These are phyloP conservation scores for Callaeas wilsoni DNA, from an alignment of 2,113 vertebrate genomes.

Conservation along the genomic window DNA sequence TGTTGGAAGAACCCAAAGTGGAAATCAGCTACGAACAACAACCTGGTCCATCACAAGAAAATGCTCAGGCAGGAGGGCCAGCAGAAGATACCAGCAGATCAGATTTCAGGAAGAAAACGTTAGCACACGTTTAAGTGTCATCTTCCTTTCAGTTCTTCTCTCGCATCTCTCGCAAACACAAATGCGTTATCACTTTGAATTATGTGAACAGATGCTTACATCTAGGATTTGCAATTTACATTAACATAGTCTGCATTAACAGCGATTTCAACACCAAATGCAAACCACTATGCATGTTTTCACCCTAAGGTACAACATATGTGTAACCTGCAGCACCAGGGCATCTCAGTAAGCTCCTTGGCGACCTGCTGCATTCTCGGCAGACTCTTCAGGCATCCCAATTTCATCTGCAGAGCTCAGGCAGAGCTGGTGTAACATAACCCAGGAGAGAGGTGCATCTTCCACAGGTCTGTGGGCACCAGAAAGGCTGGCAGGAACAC, in stretches of 20 bases:
- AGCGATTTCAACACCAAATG: accelerated
- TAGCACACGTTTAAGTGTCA: background rate
- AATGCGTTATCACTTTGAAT: background rate
- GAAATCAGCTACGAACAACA: background rate
- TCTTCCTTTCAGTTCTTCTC: background rate
- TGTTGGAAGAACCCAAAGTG: background rate
- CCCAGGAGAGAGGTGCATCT: background rate
- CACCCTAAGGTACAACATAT: background rate
- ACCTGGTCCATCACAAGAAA: background rate
- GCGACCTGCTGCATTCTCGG: background rate
- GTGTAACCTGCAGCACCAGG: background rate
- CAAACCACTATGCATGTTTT: background rate
- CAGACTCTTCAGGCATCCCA: background rate
- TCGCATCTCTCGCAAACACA: background rate
- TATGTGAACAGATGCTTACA: background rate
- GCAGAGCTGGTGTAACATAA: background rate
- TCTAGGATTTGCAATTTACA: background rate
- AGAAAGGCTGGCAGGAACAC: background rate
- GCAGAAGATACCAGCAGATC: background rate
- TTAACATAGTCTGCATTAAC: background rate
- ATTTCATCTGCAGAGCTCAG: accelerated
- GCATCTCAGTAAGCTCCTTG: background rate
- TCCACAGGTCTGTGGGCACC: background rate
- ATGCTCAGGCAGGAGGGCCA: background rate
- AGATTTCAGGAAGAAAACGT: background rate